Base-by-base conservation (phyloP, 2,113 vertebrate species). In the Rallus limicola region DNA sequence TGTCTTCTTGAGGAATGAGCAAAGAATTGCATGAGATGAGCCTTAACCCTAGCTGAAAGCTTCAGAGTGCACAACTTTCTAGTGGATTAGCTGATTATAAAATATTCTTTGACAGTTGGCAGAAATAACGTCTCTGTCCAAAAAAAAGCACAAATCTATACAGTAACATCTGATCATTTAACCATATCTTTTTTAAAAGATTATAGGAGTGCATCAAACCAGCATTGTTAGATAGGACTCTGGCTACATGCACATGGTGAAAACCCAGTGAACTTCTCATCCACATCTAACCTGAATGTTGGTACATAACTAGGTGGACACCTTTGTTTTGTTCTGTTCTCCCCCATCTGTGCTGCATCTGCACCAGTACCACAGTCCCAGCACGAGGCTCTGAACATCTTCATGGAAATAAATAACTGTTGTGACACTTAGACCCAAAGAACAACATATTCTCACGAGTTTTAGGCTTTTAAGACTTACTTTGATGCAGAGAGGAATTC, bases 271-370 rank as follows among this genome's bases (percentile, higher is more conserved):
- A 71, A 87, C 13, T 60, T 69, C 59, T 67, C 12, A 78, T 50
- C 24, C 34, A 38, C 46, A 31, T 34, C 56, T 82, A 84, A 70
- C 56, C 11, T 42, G 40, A 52, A 65, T 0, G 0, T 0, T 77
- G 63, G 28, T 33, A 53, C 20, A 4, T 13, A 15, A 60, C 8
- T 24, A 74, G 20, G 4, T 11, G 8, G 44, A 58, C 24, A 26
- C 1, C 2, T 9, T 55, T 46, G 21, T 23, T 42, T 52, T 36
- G 38, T 53, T 33, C 25, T 62, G 12, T 84, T 83, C 28, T 71
- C 13, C 17, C 8, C 0, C 0, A 19, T 69, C 26, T 33, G 33
- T 34, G 29, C 67, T 67, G n/a, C 31, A 26, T 18, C 16, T 93
- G 15, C 55, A 72, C 10, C 36, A 67, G 24, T 23, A 70, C 11